Percentiles rank a stretch among this genome's conserved stretches.
These are phyloP conservation scores for Buathra laborator DNA, from an alignment of 2,888 invertebrate genomes.

Conservation along the genomic window DNA sequence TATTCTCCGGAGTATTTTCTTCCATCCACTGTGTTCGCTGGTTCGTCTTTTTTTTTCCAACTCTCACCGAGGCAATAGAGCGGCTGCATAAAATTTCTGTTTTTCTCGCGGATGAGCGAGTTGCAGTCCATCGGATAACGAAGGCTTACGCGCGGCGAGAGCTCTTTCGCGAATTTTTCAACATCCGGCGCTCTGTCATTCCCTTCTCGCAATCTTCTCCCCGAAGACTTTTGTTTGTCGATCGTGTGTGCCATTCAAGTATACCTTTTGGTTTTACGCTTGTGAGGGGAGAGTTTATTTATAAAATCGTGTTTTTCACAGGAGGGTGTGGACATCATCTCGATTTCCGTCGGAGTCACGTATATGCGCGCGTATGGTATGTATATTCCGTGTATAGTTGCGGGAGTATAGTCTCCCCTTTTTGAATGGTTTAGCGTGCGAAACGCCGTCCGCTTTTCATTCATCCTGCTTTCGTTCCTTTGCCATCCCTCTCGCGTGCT, in stretches of 20 bases:
- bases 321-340: conserved; percentile 6
- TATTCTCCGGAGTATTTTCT: conserved; percentile 1
- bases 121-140: background rate
- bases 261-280: background rate
- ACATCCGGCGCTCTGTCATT: background rate
- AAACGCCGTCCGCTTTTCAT: conserved; percentile 57
- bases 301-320: background rate
- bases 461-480: conserved; percentile 50
- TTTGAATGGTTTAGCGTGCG: conserved; percentile 50
- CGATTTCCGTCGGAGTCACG: conserved; percentile 38
- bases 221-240: background rate
- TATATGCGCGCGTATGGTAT: background rate
- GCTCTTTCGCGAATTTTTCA: background rate
- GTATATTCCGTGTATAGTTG: conserved; percentile 5
- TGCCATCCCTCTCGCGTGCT: conserved; percentile 37
- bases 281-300: background rate
- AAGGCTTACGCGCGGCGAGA: background rate
- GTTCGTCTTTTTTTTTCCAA: background rate
- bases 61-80: too few relatives aligned
- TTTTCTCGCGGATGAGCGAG: background rate
- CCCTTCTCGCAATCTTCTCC: background rate
- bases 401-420: background rate
- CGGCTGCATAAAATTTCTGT: background rate
- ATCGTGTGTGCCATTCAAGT: background rate
- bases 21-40: background rate